Conservation (phyloP, 2,888 invertebrate species). For the Linnaemya vulpina region DNA sequence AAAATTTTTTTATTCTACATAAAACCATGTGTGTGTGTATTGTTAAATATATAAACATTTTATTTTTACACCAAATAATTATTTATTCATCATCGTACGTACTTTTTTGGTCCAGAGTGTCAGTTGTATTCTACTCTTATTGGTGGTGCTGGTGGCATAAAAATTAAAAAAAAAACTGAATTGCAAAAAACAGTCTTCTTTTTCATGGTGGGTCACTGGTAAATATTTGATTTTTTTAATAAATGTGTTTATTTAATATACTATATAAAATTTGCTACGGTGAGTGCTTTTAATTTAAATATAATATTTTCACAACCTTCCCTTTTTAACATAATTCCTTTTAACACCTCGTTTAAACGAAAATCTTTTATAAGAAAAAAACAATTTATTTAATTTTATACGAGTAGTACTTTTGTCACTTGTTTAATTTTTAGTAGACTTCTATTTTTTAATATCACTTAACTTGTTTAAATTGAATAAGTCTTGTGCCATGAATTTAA, state of each 20-base stretch:
- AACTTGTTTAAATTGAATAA: slow-evolving; percentile 37
- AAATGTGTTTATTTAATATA: slow-evolving; percentile 76
- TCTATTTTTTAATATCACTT: slow-evolving; percentile 21
- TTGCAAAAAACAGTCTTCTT: slow-evolving; percentile 75
- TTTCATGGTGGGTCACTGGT: slow-evolving; percentile 81
- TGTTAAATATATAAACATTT: slow-evolving; percentile 54
- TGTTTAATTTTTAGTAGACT: slow-evolving; percentile 30
- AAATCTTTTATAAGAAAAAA: slow-evolving; percentile 8
- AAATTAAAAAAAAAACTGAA: slow-evolving; percentile 71
- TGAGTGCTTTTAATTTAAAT: slow-evolving; percentile 81
- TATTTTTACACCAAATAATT: slow-evolving; percentile 60
- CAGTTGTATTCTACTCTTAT: slow-evolving; percentile 75
- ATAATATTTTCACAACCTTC: slow-evolving; percentile 55
- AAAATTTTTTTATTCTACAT: slow-evolving; percentile 56
- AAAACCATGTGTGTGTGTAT: slow-evolving; percentile 62
- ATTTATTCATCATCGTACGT: slow-evolving; percentile 71
- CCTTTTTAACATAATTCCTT: slow-evolving; percentile 30
- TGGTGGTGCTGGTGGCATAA: slow-evolving; percentile 79
- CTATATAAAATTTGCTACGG: slow-evolving; percentile 81
- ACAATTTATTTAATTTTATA: slow-evolving; percentile 24
- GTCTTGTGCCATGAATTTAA: slow-evolving; percentile 15
- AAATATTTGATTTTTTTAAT: slow-evolving; percentile 76
- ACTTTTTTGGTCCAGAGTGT: slow-evolving; percentile 74
- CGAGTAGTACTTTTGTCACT: background rate
- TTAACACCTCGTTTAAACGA: slow-evolving; percentile 35